These are phyloP conservation scores for Venturia canescens DNA, from an alignment of 1,140 invertebrate species.

Conservation along the genomic window DNA sequence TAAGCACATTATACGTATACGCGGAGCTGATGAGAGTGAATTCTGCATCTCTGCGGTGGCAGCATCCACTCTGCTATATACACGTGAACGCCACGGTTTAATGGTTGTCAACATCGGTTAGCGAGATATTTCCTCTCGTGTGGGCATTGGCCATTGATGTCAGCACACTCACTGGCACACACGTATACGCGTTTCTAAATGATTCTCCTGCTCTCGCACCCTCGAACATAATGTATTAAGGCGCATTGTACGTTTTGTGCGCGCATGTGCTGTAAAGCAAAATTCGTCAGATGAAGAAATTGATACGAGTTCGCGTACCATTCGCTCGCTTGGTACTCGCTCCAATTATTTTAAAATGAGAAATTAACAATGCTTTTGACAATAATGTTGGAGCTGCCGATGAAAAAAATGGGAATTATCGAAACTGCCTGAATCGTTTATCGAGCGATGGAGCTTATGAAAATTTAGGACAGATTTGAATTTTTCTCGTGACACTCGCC, in stretches of 20 bases:
- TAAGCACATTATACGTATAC: neutral
- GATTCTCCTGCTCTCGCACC: conserved; percentile 15
- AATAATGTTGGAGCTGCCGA: no score
- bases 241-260: neutral
- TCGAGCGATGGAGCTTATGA: no score
- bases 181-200: conserved; percentile 36
- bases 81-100: conserved; percentile 54
- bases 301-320: no score
- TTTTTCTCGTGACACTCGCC: neutral
- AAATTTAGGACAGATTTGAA: neutral
- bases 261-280: neutral
- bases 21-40: neutral
- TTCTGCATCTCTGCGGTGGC: conserved; percentile 6
- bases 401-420: no score
- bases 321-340: no score
- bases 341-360: no score
- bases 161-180: conserved; percentile 54
- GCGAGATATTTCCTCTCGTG: conserved; percentile 72
- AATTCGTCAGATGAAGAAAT: no score
- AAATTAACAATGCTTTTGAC: no score
- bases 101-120: conserved; percentile 75
- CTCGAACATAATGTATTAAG: conserved; percentile 14
- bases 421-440: no score
- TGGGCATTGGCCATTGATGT: conserved; percentile 72
- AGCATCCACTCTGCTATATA: conserved; percentile 18